A percentile compares a stretch with the other conserved stretches of the same genome.
phyloP scores from a whole-genome alignment of 2,888 invertebrate species.

The Adelphocoris suturalis region DNA sequence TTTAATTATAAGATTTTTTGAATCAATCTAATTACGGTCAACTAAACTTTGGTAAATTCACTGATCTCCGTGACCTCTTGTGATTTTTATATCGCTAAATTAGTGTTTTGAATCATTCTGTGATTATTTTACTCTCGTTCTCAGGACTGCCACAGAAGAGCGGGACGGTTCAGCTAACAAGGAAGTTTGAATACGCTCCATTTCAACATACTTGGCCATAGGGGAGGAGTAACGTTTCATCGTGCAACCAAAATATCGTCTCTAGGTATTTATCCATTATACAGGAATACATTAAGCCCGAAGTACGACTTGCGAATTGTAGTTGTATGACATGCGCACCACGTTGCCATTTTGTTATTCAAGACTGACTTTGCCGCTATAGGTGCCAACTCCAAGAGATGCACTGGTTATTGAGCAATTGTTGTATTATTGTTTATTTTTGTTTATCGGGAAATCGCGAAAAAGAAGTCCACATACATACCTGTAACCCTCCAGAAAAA shows the following conservation, averaged over 20 bases:
- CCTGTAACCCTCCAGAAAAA: background rate
- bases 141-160: background rate
- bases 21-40: too few species aligned
- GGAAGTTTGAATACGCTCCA: background rate
- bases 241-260: constrained; percentile 25
- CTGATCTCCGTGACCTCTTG: too few species aligned
- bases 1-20: too few species aligned
- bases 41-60: too few species aligned
- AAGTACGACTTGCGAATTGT: background rate
- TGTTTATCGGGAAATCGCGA: background rate
- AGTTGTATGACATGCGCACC: background rate
- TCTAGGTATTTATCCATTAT: background rate
- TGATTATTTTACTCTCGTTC: background rate
- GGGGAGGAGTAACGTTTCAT: background rate
- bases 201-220: background rate
- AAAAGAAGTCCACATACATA: background rate
- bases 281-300: background rate
- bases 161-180: constrained; percentile 14
- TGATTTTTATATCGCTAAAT: too few species aligned
- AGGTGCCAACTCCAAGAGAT: constrained; percentile 28
- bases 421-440: background rate
- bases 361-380: constrained; percentile 11
- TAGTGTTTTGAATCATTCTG: background rate
- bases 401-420: constrained; percentile 36
- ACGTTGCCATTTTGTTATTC: constrained; percentile 12